A percentile compares a stretch with the other conserved stretches of the same genome.
Conservation (phyloP, 2,113 vertebrate genomes). For the Galbula dea region DNA sequence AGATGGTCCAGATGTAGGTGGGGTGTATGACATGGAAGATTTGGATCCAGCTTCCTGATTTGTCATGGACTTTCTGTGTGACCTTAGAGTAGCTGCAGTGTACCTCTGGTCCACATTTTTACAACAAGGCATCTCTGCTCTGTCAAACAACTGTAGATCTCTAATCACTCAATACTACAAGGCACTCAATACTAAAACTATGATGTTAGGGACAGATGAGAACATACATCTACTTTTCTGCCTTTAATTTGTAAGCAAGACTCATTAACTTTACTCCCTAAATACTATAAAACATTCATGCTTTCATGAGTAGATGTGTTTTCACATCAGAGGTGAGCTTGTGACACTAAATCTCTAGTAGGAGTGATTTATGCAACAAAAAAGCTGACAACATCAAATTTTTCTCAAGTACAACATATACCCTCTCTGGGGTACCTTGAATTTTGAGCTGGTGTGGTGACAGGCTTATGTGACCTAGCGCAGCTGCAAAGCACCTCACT, state of each 20-base stretch:
- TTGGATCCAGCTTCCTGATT: neutral
- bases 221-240: neutral
- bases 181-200: neutral
- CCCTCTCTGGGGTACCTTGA: neutral
- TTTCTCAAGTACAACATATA: neutral
- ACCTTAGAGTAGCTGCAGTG: neutral
- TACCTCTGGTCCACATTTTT: neutral
- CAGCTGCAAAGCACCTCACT: neutral
- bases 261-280: neutral
- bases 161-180: neutral
- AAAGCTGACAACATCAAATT: neutral
- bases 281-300: neutral
- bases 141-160: neutral
- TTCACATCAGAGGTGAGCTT: neutral
- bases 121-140: neutral
- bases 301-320: neutral
- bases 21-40: neutral
- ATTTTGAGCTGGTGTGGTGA: neutral
- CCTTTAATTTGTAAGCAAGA: neutral
- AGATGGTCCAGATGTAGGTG: neutral
- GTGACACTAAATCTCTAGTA: neutral
- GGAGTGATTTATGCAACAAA: neutral
- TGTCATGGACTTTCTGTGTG: neutral
- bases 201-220: neutral
- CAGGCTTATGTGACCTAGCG: neutral